Evolutionary conservation across 1,140 invertebrate species (phyloP).

Genomic region (Platyura marginata): DNA sequence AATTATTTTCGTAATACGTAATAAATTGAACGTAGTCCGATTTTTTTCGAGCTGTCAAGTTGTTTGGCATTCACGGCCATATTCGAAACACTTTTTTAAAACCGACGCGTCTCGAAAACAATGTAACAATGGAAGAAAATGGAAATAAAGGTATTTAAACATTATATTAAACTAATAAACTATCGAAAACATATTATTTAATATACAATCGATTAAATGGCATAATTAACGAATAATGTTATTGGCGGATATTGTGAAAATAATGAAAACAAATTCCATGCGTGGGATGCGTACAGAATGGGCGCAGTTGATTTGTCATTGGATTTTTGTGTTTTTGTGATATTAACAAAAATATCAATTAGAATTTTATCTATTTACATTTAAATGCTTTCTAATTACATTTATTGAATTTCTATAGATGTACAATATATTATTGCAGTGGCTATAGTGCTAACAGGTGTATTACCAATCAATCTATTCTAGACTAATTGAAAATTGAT

Average conservation of each 20-base stretch:
- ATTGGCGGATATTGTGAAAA: neutral
- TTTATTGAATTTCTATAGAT: neutral
- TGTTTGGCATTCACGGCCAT: too few species aligned
- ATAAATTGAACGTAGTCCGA: too few species aligned
- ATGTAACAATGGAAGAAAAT: neutral
- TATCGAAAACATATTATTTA: neutral
- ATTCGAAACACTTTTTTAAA: too few species aligned
- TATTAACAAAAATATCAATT: neutral
- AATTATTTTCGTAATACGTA: too few species aligned
- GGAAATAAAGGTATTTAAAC: neutral
- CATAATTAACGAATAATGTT: neutral
- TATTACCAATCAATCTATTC: neutral
- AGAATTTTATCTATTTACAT: neutral
- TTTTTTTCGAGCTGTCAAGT: too few species aligned
- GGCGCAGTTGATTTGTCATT: neutral
- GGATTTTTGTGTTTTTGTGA: neutral
- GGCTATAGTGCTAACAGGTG: neutral
- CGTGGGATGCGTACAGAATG: too few species aligned
- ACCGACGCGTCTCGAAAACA: too few species aligned
- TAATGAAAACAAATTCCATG: neutral
- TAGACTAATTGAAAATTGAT: too few species aligned
- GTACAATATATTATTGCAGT: neutral
- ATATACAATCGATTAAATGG: neutral
- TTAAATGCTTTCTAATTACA: neutral
- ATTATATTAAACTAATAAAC: neutral